These are phyloP conservation scores for Empis livida DNA, from an alignment of 2,888 invertebrate genomes.

Conservation along the genomic window DNA sequence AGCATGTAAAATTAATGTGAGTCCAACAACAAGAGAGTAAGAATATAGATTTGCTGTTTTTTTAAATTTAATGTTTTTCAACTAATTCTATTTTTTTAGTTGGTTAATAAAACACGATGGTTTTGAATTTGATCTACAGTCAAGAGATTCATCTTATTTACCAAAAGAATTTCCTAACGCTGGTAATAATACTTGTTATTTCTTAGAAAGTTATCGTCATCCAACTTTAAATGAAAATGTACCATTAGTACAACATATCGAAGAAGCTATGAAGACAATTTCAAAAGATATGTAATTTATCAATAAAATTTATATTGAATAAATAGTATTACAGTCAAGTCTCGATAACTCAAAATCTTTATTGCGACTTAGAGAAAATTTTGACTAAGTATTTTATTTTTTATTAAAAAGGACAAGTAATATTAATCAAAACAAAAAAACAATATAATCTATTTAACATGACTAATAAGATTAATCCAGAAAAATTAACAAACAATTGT, in stretches of 20 bases:
- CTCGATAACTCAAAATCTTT: too few relatives aligned
- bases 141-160: slow-evolving; percentile 60
- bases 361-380: too few relatives aligned
- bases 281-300: background rate
- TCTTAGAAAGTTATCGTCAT: slow-evolving; percentile 67
- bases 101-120: slow-evolving; percentile 63
- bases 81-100: slow-evolving; percentile 35
- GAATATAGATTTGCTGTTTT: slow-evolving; percentile 26
- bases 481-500: too few relatives aligned
- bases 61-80: slow-evolving; percentile 1
- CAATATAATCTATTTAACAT: too few relatives aligned
- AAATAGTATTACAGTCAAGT: too few relatives aligned
- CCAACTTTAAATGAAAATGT: slow-evolving; percentile 47
- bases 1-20: slow-evolving; percentile 80
- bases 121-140: slow-evolving; percentile 54
- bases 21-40: slow-evolving; percentile 86
- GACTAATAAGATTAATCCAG: too few relatives aligned
- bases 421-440: too few relatives aligned
- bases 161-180: slow-evolving; percentile 74
- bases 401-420: too few relatives aligned
- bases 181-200: slow-evolving; percentile 72
- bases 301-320: too few relatives aligned
- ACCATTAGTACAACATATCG: slow-evolving; percentile 36
- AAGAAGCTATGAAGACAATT: slow-evolving; percentile 31
- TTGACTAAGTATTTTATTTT: too few relatives aligned